Evolutionary conservation across 1,140 invertebrate genomes (phyloP), one percentile per base, ranked within the genome.

Genomic region (Drosophila takahashii): DNA sequence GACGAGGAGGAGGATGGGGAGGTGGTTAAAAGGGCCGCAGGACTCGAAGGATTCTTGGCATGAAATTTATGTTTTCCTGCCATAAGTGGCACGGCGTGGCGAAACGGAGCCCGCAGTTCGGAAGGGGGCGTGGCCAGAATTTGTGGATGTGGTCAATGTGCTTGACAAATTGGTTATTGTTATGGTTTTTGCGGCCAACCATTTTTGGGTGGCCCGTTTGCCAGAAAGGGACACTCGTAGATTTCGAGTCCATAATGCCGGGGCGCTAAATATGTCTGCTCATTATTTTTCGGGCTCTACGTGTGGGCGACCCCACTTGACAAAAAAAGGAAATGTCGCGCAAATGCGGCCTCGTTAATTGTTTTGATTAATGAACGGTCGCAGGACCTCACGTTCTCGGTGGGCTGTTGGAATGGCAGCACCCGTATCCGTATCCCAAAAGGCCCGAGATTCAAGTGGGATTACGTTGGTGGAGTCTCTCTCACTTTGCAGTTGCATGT

Each of bases 91-190:
- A 65, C 58, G 80, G 79, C 79, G 61, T 79, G 80, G 80, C 80
- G 79, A 56, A 72, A 66, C 45, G 67, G 51, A 69, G 51, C 44
- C 3, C 22, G 22, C 44, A 48, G 44, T 73, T 48, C 52, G 50
- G 75, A 44, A 45, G 53, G 41, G 13, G 52, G 54, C 53, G 61
- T 53, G 37, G 52, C 42, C 45, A 64, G 54, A 79, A 83, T 75
- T 76, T 64, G 72, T 75, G 80, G 85, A 80, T 89, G 80, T 81
- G 85, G 84, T 74, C 84, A 90, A 89, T 84, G 85, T 80, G 77
- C 77, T 81, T 89, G 85, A 89, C 85, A 89, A 89, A 89, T 89
- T 89, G 77, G 85, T 89, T 89, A 89, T 89, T 89, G 84, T 89
- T 89, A 89, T 89, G 85, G 77, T 77, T 80, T 84, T 79, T 84